Conservation (phyloP, 2,113 vertebrate genomes). For the Galemys pyrenaicus region DNA sequence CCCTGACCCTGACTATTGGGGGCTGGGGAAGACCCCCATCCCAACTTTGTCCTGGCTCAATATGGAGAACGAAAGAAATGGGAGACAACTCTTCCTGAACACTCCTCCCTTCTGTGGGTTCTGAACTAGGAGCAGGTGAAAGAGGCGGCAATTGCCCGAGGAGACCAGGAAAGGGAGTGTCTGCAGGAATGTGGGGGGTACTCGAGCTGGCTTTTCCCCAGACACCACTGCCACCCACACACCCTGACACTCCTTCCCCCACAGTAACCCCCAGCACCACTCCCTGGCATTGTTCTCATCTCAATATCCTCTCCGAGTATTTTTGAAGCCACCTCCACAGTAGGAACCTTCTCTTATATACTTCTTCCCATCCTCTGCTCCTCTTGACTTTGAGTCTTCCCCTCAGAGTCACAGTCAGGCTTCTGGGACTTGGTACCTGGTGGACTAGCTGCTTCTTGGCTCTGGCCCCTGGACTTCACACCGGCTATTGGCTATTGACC, state of each 20-base stretch:
- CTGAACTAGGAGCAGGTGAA: background rate
- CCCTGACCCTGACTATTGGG: conserved; percentile 4
- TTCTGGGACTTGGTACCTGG: background rate
- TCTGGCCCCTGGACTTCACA: background rate
- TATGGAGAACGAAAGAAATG: background rate
- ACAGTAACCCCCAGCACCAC: background rate
- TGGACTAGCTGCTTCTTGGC: background rate
- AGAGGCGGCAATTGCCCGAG: background rate
- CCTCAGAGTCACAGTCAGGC: background rate
- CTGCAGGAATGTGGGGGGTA: background rate
- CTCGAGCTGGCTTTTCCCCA: background rate
- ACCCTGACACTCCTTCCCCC: background rate
- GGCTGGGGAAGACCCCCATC: conserved; percentile 20
- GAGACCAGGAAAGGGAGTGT: background rate
- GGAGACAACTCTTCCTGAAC: background rate
- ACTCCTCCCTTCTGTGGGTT: background rate
- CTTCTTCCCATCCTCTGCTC: background rate
- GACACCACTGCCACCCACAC: background rate
- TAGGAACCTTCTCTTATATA: background rate
- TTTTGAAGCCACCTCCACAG: background rate
- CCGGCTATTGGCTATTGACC: background rate
- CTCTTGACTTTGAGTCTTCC: background rate
- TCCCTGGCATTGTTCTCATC: background rate
- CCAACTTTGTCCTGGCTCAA: background rate
- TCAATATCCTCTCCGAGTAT: background rate